These are phyloP conservation scores for Zaprionus lineosus DNA, from an alignment of 2,888 invertebrate genomes.

Conservation along the genomic window DNA sequence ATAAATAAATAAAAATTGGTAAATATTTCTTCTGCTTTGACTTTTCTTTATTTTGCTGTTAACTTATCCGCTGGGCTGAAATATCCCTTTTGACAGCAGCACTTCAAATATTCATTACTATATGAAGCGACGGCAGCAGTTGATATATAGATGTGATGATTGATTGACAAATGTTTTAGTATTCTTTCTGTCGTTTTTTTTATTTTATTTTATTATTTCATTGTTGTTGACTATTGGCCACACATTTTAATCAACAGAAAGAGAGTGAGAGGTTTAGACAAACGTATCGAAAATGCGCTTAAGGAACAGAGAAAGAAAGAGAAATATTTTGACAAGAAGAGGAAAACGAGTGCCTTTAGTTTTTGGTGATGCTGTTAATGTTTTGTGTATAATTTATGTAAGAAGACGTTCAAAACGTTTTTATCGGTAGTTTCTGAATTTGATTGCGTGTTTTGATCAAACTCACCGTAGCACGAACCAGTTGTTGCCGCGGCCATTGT, in stretches of 20 bases:
- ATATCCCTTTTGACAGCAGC: slow-evolving; percentile 41
- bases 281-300: slow-evolving; percentile 14
- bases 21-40: no score
- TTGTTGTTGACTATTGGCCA: no score
- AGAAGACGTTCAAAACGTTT: slow-evolving; percentile 71
- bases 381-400: slow-evolving; percentile 57
- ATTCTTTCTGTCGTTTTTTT: slow-evolving; percentile 5
- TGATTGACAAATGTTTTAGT: slow-evolving; percentile 20
- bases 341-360: slow-evolving; percentile 40
- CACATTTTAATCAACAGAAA: no score
- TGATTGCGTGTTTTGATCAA: slow-evolving; percentile 67
- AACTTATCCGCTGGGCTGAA: slow-evolving; percentile 13
- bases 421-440: slow-evolving; percentile 60
- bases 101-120: slow-evolving; percentile 17
- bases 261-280: slow-evolving; percentile 17
- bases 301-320: slow-evolving; percentile 16
- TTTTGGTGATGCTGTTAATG: slow-evolving; percentile 30
- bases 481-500: slow-evolving; percentile 62
- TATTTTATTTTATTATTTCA: slow-evolving; percentile 47
- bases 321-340: slow-evolving; percentile 13
- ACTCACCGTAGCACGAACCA: slow-evolving; percentile 84
- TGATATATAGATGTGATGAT: slow-evolving; percentile 40
- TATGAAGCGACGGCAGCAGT: slow-evolving; percentile 59
- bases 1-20: no score
- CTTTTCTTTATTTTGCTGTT: slow-evolving; percentile 13